A percentile compares a stretch with the other conserved stretches of the same genome.
Conservation (phyloP, 2,113 vertebrate genomes). For the Xiphias gladius region DNA sequence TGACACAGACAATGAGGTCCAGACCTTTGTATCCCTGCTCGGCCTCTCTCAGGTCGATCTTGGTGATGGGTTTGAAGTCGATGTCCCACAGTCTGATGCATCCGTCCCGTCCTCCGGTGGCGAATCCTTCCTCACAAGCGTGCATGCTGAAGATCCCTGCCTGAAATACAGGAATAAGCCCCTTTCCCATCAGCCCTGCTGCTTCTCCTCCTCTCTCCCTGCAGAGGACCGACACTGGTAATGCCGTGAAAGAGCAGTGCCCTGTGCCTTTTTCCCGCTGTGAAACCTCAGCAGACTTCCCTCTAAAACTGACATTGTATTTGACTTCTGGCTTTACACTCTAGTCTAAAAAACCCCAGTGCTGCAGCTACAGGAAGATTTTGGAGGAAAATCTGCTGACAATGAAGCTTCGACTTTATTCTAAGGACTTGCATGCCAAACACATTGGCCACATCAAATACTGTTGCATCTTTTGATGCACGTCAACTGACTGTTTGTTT, state of each 20-base stretch:
- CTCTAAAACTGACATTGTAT: no score
- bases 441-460: no score
- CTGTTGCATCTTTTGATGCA: neutral
- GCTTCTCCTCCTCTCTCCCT: no score
- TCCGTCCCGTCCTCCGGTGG: slow-evolving; percentile 95
- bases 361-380: no score
- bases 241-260: no score
- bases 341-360: no score
- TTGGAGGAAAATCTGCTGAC: no score
- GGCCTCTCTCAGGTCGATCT: slow-evolving; percentile 96
- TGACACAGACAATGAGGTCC: neutral
- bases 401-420: neutral
- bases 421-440: no score
- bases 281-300: no score
- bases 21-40: slow-evolving; percentile 96
- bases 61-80: slow-evolving; percentile 98
- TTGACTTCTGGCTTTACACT: no score
- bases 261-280: no score
- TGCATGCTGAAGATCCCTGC: slow-evolving; percentile 99
- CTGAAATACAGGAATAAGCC: slow-evolving; percentile 68
- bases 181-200: neutral
- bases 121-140: slow-evolving; percentile 95
- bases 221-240: no score
- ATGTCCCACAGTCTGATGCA: slow-evolving; percentile 96
- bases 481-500: neutral